Evolutionary conservation across 2,797 vertebrate species (phyloP), one percentile per base, ranked within the genome.

Genomic region (Crocodylus rhombifer): DNA sequence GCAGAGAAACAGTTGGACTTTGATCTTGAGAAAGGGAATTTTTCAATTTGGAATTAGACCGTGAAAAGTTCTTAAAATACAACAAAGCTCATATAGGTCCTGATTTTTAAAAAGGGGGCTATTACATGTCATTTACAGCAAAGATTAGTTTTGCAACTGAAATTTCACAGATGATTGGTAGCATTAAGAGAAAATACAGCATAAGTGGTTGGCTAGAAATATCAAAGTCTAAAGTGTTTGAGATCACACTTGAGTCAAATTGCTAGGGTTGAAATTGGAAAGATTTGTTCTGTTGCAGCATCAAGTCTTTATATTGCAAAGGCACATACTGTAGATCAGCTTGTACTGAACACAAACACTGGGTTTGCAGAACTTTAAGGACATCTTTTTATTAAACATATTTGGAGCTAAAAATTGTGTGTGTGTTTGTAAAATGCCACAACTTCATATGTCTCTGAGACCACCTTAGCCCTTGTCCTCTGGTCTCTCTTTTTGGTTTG

Each of bases 101-200:
- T 96, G 90, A 20, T 67, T 88, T 96, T 95, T 96, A 88, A 97
- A 95, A 97, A 97, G 83, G 81, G 88, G 75, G 55, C 80, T 83
- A 97, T 97, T 97, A 94, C 65, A 82, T 96, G 91, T 96, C 92
- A 97, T 97, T 97, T 93, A 89, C 81, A 77, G 89, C 89, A 95
- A 96, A 97, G 96, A 97, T 98, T 97, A 97, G 84, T 96, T 97
- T 97, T 97, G 92, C 91, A 92, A 86, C 94, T 95, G 93, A 97
- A 95, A 97, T 97, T 97, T 97, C 95, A 84, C 94, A 95, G 89
- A 90, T 96, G 96, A 97, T 96, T 95, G 95, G 92, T 93, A 95
- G 92, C 92, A 95, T 95, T 96, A 95, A 95, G 92, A 88, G 80
- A 91, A 97, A 97, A 93, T 77, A 91, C 74, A 86, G 87, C 58